Evolutionary conservation across 2,113 vertebrate species (phyloP).

Genomic region (Cephalopterus ornatus): DNA sequence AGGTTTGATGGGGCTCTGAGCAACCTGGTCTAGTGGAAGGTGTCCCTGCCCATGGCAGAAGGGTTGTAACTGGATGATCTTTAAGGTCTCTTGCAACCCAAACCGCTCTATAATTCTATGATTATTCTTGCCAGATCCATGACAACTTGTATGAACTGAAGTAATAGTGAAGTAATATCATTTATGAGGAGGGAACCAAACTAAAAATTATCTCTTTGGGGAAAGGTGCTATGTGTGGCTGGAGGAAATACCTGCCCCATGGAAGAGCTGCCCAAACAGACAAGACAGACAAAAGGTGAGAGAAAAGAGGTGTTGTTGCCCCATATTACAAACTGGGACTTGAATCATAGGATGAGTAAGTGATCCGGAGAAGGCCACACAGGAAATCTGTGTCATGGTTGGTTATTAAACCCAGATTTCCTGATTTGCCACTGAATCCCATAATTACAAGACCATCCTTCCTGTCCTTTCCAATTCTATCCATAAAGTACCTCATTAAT

Average conservation of each 20-base stretch:
- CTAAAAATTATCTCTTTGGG: neutral
- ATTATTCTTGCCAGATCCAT: neutral
- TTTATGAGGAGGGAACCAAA: neutral
- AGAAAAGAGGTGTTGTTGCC: neutral
- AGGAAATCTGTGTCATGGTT: slow-evolving; percentile 52
- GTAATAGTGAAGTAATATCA: neutral
- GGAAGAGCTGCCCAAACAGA: neutral
- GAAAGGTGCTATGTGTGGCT: neutral
- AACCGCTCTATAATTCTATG: neutral
- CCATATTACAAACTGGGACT: neutral
- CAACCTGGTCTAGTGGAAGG: neutral
- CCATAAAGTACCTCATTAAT: neutral
- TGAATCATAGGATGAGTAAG: slow-evolving; percentile 56
- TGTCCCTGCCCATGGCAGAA: neutral
- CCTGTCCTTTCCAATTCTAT: neutral
- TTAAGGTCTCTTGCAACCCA: neutral
- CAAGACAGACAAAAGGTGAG: neutral
- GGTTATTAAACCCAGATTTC: slow-evolving; percentile 64
- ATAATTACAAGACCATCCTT: slow-evolving; percentile 47
- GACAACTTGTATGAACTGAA: neutral
- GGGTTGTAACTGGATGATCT: neutral
- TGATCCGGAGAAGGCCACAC: slow-evolving; percentile 22
- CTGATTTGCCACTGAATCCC: slow-evolving; percentile 53
- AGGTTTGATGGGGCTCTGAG: neutral
- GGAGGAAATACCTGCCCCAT: neutral